Evolutionary conservation across 2,797 vertebrate species (phyloP), one percentile per base, ranked within the genome.

Genomic region (Chelmon rostratus): DNA sequence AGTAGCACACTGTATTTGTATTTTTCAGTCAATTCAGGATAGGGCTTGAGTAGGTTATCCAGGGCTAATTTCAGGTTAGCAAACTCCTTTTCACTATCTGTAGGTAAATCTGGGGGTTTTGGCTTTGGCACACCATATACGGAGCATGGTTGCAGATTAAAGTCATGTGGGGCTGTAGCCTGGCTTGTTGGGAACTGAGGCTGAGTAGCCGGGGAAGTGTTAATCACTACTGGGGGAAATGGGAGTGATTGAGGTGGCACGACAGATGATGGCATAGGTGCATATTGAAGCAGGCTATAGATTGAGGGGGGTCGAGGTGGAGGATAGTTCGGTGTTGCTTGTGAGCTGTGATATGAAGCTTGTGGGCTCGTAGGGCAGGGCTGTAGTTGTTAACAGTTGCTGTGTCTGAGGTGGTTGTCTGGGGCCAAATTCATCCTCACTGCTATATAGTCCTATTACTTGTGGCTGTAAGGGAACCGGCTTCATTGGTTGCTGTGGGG

Each of bases 31-130:
- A 71, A 16, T 28, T 71, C 40, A 1, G 23, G 4, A 38, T 62
- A 3, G 1, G 63, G 47, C 1, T 79, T 49, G 2, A 73, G 62
- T 6, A 73, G 63, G 28, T 79, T 79, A 3, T 73, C 31, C 28
- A 68, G 25, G 2, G 77, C 63, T 23, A 73, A n/a, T 40, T 68
- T 73, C 4, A 73, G 37, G 16, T 73, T 73, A 46, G 63, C 62
- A 37, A 79, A 79, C 6, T 79, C 69, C 19, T 0, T 73, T 25
- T 79, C 54, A 37, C 47, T 62, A 23, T 73, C 63, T 4, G 56
- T 54, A 6, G 25, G 31, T n/a, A 79, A 79, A n/a, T 79, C 61
- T 59, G 53, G 62, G 21, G 72, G 65, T 49, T 38, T 25, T 56
- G 66, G 74, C 38, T 77, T 69, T 0, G 49, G 58, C 19, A 52